Conservation (phyloP, 2,113 vertebrate genomes). For the Crotalus viridis region DNA sequence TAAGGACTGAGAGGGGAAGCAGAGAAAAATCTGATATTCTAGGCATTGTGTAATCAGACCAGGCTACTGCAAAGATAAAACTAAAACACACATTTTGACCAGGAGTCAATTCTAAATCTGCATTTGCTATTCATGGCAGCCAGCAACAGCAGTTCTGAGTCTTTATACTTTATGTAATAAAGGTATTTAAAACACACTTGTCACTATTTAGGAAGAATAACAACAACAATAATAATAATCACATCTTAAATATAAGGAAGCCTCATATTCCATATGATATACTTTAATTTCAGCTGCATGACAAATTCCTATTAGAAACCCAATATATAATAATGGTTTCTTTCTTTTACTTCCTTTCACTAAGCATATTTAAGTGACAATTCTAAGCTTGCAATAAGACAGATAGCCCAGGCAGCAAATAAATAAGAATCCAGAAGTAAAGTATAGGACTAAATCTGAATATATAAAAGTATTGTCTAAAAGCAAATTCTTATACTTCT, state of each 20-base stretch:
- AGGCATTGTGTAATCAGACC: neutral
- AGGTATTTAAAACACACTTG: neutral
- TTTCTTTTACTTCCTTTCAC: neutral
- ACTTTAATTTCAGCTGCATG: neutral
- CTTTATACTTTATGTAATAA: neutral
- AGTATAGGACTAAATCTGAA: neutral
- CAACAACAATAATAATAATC: neutral
- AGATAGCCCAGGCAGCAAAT: neutral
- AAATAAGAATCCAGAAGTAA: neutral
- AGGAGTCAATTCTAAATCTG: neutral
- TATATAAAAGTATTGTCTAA: neutral
- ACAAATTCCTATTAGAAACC: neutral
- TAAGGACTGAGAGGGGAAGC: neutral
- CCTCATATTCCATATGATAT: neutral
- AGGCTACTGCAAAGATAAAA: neutral
- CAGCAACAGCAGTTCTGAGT: neutral
- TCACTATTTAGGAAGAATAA: neutral
- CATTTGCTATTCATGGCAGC: neutral
- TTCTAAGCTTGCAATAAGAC: neutral
- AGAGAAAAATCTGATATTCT: slow-evolving; percentile 3
- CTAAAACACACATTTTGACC: neutral
- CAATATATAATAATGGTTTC: neutral
- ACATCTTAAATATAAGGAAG: neutral
- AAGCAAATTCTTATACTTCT: neutral
- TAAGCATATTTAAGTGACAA: neutral